Evolutionary conservation across 2,113 vertebrate species (phyloP).

Genomic region (Notothenia rossii): DNA sequence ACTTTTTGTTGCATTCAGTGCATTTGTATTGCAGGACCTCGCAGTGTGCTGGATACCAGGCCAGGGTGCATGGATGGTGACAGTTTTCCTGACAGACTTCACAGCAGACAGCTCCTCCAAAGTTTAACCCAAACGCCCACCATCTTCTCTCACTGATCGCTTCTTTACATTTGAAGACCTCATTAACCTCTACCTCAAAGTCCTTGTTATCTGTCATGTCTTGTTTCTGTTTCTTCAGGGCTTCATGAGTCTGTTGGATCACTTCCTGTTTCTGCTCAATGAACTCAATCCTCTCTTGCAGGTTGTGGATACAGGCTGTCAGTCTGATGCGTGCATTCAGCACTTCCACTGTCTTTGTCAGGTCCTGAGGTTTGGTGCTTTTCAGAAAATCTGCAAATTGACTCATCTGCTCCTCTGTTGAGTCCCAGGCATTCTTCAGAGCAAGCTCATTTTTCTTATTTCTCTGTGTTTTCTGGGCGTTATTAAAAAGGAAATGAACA

Average conservation of each 20-base stretch:
- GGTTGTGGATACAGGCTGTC: conserved; percentile 25
- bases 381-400: background rate
- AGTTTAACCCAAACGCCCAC: background rate
- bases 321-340: background rate
- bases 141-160: rapidly evolving
- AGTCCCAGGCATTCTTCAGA: too few species aligned
- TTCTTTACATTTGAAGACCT: background rate
- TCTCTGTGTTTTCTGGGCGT: background rate
- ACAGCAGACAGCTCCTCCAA: background rate
- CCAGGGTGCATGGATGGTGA: background rate
- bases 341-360: background rate
- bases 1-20: too few species aligned
- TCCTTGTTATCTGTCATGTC: background rate
- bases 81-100: background rate
- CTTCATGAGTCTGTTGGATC: background rate
- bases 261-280: background rate
- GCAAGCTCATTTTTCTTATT: background rate
- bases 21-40: conserved; percentile 14
- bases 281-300: background rate
- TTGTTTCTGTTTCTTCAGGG: background rate
- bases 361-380: background rate
- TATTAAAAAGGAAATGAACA: conserved; percentile 19
- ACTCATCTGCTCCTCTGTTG: background rate
- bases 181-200: background rate
- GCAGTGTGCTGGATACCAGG: background rate